Percentiles rank a stretch among this genome's conserved stretches.
Conservation (phyloP, 2,113 vertebrate species). For the Aythya baeri region DNA sequence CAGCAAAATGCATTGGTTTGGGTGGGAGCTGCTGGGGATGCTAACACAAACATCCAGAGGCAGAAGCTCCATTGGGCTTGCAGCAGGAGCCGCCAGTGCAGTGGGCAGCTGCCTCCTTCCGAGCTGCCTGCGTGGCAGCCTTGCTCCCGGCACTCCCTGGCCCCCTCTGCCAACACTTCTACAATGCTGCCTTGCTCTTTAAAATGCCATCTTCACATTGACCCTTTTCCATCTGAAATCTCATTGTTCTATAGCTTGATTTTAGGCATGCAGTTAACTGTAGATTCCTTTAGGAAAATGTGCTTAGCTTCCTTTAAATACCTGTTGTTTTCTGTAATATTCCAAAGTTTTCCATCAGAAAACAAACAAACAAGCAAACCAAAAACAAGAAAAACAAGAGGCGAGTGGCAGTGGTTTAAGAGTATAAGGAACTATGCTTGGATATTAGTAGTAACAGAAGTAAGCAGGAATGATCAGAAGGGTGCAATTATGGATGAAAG, state of each 20-base stretch:
- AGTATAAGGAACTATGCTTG: background rate
- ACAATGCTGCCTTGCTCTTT: background rate
- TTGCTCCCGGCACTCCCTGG: background rate
- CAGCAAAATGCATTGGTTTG: background rate
- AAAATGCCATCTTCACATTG: background rate
- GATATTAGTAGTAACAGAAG: background rate
- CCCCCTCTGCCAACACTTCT: background rate
- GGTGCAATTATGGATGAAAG: background rate
- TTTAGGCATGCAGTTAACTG: background rate
- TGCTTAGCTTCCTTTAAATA: background rate
- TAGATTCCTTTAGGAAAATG: background rate
- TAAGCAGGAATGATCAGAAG: background rate
- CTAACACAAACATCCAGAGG: background rate
- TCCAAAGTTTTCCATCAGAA: constrained; percentile 1
- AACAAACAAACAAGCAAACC: background rate
- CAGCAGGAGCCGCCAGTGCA: background rate
- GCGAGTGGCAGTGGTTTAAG: background rate
- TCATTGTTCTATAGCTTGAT: background rate
- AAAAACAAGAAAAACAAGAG: background rate
- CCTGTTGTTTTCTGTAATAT: background rate
- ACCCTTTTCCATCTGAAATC: background rate
- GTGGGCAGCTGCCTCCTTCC: background rate
- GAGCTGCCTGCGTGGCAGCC: background rate
- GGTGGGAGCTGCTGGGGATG: background rate
- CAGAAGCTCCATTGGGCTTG: background rate